These are phyloP conservation scores for Heliopora coerulea DNA, from an alignment of 92 coral and sea anemone genomes.

Conservation along the genomic window DNA sequence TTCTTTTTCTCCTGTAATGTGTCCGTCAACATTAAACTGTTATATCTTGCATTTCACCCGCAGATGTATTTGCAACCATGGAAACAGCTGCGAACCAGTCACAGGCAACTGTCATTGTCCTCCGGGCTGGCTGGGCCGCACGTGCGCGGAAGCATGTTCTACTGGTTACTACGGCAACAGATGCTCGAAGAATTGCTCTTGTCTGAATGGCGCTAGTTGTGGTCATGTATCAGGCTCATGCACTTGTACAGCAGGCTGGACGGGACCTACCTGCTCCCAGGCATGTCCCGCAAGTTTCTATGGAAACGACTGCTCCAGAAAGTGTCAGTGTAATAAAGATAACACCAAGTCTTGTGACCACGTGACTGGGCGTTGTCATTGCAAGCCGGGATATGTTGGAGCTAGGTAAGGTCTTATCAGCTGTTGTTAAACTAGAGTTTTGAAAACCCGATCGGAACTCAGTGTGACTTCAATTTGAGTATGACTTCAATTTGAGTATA, in stretches of 20 bases:
- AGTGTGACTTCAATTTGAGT: no score
- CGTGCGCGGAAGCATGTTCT: slow-evolving; percentile 71
- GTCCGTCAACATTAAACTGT: no score
- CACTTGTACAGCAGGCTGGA: slow-evolving; percentile 83
- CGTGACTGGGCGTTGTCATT: slow-evolving; percentile 78
- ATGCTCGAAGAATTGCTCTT: slow-evolving; percentile 68
- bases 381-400: slow-evolving; percentile 75
- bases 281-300: slow-evolving; percentile 68
- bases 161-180: slow-evolving; percentile 70
- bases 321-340: slow-evolving; percentile 65
- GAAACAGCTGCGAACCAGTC: slow-evolving; percentile 60
- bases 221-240: slow-evolving; percentile 80
- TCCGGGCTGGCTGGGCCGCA: slow-evolving; percentile 79
- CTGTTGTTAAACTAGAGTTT: no score
- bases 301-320: slow-evolving; percentile 71
- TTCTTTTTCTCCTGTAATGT: no score
- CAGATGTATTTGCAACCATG: slow-evolving; percentile 53
- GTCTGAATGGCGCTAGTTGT: slow-evolving; percentile 68
- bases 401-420: slow-evolving; percentile 59
- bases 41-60: no score
- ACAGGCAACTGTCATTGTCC: slow-evolving; percentile 75
- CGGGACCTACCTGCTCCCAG: slow-evolving; percentile 64
- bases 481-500: no score
- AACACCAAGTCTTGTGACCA: slow-evolving; percentile 63
- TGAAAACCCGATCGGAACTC: no score